Percentiles rank a stretch among this genome's conserved stretches.
phyloP scores from a whole-genome alignment of 2,888 invertebrate species.

The Lepidonotus clava region DNA sequence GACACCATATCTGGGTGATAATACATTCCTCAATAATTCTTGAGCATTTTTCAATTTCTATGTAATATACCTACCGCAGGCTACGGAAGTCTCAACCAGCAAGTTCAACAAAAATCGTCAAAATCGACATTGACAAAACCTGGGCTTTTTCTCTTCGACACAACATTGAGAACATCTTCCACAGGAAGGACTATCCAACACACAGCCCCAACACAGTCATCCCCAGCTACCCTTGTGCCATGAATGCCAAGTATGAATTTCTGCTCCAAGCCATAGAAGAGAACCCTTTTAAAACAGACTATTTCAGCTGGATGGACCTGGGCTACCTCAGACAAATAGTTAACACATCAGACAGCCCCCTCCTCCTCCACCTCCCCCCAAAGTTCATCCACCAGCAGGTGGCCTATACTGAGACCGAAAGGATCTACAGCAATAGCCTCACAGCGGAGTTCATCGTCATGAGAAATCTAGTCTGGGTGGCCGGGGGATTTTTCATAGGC shows the following conservation, averaged over 20 bases:
- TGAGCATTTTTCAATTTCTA: too few species aligned
- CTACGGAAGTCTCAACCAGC: conserved; percentile 63
- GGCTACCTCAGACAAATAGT: conserved; percentile 72
- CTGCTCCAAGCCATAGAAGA: conserved; percentile 67
- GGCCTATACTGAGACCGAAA: conserved; percentile 56
- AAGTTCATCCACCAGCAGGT: conserved; percentile 48
- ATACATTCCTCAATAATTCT: too few species aligned
- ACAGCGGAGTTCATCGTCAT: conserved; percentile 66
- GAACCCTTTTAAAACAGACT: conserved; percentile 69
- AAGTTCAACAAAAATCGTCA: conserved; percentile 65
- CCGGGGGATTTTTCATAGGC: conserved; percentile 73
- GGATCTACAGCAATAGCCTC: conserved; percentile 16
- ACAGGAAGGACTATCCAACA: conserved; percentile 69
- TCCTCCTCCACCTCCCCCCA: conserved; percentile 52
- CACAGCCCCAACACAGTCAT: conserved; percentile 73
- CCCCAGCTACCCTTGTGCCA: conserved; percentile 72
- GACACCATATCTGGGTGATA: too few species aligned
- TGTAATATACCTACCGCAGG: too few species aligned
- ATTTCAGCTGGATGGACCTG: conserved; percentile 74
- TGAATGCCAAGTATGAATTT: conserved; percentile 77
- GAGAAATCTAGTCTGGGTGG: conserved; percentile 70
- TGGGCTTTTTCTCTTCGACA: conserved; percentile 70
- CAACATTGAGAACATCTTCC: conserved; percentile 67
- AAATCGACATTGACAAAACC: conserved; percentile 64
- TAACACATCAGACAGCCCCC: neutral